Conservation (phyloP, 2,888 invertebrate genomes). For the Emesis furor region DNA sequence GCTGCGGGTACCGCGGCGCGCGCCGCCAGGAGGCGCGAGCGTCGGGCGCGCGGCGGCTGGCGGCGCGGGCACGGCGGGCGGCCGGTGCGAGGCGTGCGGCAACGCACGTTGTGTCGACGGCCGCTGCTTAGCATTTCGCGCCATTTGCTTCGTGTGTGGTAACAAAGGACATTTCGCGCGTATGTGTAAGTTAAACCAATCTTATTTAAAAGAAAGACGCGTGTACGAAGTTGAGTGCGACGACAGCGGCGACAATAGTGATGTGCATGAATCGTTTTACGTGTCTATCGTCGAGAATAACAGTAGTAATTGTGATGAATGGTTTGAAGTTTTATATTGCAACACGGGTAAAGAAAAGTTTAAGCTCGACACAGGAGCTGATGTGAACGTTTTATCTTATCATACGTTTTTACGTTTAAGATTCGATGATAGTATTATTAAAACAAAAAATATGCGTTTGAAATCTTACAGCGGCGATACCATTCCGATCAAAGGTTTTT, state of each 20-base stretch:
- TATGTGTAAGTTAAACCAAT: background rate
- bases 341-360: too few relatives aligned
- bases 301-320: too few relatives aligned
- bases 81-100: background rate
- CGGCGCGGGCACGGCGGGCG: background rate
- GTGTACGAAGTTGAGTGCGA: background rate
- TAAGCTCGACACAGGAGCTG: background rate
- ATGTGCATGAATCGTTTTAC: background rate
- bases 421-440: too few relatives aligned
- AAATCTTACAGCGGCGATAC: too few relatives aligned
- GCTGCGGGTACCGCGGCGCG: too few relatives aligned
- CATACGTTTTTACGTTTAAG: too few relatives aligned
- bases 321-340: too few relatives aligned
- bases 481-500: slow-evolving; percentile 32
- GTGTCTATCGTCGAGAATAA: too few relatives aligned
- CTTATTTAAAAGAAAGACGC: background rate
- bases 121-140: too few relatives aligned
- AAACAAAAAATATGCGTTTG: too few relatives aligned
- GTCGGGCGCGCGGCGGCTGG: background rate
- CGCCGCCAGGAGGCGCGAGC: background rate
- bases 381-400: background rate
- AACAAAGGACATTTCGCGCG: background rate
- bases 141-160: background rate
- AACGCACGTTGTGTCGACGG: background rate
- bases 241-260: background rate